Evolutionary conservation across 1,140 invertebrate genomes (phyloP), one percentile per base, ranked within the genome.

Genomic region (Campodea augens): DNA sequence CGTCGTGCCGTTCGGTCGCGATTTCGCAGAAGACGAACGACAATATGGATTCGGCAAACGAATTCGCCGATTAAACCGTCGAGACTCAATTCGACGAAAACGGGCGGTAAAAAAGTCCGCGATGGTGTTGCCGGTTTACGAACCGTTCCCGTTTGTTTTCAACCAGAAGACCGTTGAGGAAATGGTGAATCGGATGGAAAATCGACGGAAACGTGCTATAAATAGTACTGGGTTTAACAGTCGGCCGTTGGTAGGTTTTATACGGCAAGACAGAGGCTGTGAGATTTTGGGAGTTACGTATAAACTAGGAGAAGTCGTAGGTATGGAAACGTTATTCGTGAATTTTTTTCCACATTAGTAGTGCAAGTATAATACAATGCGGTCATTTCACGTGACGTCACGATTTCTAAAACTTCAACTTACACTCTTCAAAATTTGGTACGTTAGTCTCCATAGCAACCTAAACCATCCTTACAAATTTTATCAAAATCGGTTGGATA

Each of bases 221-320:
- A 50, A 21, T 36, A 42, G 21, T 38, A 50, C 41, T 41, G 44
- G 20, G 44, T 49, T 44, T 25, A 49, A 22, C 40, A 49, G 15
- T 29, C n/a, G n/a, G n/a, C n/a, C n/a, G n/a, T n/a, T n/a, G n/a
- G n/a, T n/a, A n/a, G n/a, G n/a, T n/a, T 40, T 19, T 22, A 47
- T 22, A 22, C 48, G 12, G 39, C 41, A 48, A 5, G 52, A 53
- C 46, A 53, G 50, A 25, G 47, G 47, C 12, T 57, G 55, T 38
- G 51, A 47, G 21, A 55, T 57, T 40, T 42, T 57, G 10, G 55
- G 55, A 1, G 52, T 57, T 23, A 41, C 45, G 41, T 57, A 57
- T 46, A 43, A 54, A 21, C 45, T 57, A 10, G 55, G 55, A n/a
- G 55, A 57, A 43, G 47, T 57, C 22, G 49, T 57, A 21, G 55